Percentiles rank a stretch among this genome's conserved stretches.
phyloP scores from a whole-genome alignment of 37 sponge, comb jelly and placozoan species.

The Haliclona indistincta region DNA sequence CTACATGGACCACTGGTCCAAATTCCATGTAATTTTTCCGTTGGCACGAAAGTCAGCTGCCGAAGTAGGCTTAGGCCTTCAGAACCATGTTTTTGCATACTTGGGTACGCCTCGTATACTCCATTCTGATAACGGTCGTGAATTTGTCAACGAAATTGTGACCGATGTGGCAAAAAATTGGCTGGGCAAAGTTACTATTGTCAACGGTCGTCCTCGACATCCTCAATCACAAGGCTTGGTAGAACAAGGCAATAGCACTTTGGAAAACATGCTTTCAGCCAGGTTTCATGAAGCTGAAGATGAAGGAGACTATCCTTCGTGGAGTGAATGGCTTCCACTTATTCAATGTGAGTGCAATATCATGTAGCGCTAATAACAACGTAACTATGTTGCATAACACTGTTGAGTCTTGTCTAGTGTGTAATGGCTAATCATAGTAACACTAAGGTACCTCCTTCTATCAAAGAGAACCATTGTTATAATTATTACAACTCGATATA shows the following conservation, averaged over 20 bases:
- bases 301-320: neutral
- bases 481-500: too few species aligned
- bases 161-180: slow-evolving; percentile 6
- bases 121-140: slow-evolving; percentile 22
- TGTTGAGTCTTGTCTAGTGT: too few species aligned
- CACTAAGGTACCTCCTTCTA: too few species aligned
- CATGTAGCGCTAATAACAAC: too few species aligned
- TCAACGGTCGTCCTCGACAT: slow-evolving; percentile 46
- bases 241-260: slow-evolving; percentile 34
- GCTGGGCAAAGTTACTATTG: slow-evolving; percentile 27
- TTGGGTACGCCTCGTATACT: slow-evolving; percentile 1
- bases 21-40: slow-evolving; percentile 13
- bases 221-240: slow-evolving; percentile 6
- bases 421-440: too few species aligned
- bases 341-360: slow-evolving; percentile 21
- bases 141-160: slow-evolving; percentile 17
- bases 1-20: slow-evolving; percentile 43
- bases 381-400: too few species aligned
- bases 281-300: slow-evolving; percentile 22
- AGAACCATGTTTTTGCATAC: slow-evolving; percentile 18
- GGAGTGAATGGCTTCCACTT: slow-evolving; percentile 14
- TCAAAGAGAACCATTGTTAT: too few species aligned
- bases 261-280: slow-evolving; percentile 28
- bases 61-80: slow-evolving; percentile 24
- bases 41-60: slow-evolving; percentile 18